Evolutionary conservation across 2,113 vertebrate species (phyloP).

Genomic region (Helogale parvula): DNA sequence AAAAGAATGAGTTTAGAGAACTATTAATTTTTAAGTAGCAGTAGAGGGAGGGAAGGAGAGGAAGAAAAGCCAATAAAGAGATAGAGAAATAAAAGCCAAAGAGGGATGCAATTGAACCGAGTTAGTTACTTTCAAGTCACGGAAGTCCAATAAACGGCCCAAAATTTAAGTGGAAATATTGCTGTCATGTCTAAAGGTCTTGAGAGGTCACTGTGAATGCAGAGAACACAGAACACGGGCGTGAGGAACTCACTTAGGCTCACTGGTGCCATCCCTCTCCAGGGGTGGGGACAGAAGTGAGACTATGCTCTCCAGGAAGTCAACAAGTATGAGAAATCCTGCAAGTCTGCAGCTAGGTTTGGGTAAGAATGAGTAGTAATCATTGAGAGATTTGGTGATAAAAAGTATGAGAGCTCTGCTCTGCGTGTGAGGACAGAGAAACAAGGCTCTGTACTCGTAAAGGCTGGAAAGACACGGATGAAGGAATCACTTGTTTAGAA

Average conservation of each 20-base stretch:
- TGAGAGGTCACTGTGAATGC: too few species aligned
- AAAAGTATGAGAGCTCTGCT: background rate
- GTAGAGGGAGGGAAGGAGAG: background rate
- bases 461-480: background rate
- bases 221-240: rapidly evolving
- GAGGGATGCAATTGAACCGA: background rate
- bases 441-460: background rate
- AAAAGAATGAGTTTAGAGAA: background rate
- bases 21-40: background rate
- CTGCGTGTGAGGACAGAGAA: background rate
- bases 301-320: background rate
- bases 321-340: too few species aligned
- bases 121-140: background rate
- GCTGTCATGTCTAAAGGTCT: rapidly evolving
- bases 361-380: background rate
- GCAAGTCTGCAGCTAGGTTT: background rate
- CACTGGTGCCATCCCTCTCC: rapidly evolving
- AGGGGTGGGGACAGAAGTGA: background rate
- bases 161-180: too few species aligned
- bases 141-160: background rate
- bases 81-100: background rate
- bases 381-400: background rate
- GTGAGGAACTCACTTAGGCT: background rate
- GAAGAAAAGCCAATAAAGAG: background rate
- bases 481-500: background rate